Evolutionary conservation across 2,888 invertebrate species (phyloP).

Genomic region (Nineta flava): DNA sequence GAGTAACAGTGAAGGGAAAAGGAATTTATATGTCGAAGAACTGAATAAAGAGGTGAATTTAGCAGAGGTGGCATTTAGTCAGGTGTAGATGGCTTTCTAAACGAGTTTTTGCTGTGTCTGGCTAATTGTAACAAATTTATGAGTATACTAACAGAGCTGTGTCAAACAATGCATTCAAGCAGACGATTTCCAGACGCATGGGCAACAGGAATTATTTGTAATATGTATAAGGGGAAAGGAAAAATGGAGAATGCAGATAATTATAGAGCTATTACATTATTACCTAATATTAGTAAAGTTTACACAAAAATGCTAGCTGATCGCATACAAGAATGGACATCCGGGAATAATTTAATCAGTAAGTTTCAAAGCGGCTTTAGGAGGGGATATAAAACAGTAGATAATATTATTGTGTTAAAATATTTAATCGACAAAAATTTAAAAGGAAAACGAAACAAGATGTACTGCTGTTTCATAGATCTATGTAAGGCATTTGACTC

Average conservation of each 20-base stretch:
- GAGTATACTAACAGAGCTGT: no score
- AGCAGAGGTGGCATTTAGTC: no score
- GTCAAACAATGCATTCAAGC: no score
- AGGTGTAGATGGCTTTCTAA: no score
- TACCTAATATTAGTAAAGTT: neutral
- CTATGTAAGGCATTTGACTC: neutral
- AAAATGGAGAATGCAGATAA: slow-evolving; percentile 14
- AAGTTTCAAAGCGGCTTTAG: neutral
- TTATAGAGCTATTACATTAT: slow-evolving; percentile 13
- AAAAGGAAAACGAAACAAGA: neutral
- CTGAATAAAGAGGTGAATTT: no score
- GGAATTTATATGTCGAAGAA: no score
- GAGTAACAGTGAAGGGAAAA: no score
- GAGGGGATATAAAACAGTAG: neutral
- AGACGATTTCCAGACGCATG: neutral
- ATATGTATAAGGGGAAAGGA: neutral
- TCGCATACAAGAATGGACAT: no score
- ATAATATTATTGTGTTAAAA: neutral
- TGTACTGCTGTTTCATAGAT: neutral
- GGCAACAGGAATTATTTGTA: neutral
- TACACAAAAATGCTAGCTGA: no score
- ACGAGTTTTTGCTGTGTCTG: no score
- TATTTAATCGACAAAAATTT: neutral
- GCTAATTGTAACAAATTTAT: no score
- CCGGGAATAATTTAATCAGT: neutral